phyloP scores from a whole-genome alignment of 2,113 vertebrate species.

The Hassar affinis region DNA sequence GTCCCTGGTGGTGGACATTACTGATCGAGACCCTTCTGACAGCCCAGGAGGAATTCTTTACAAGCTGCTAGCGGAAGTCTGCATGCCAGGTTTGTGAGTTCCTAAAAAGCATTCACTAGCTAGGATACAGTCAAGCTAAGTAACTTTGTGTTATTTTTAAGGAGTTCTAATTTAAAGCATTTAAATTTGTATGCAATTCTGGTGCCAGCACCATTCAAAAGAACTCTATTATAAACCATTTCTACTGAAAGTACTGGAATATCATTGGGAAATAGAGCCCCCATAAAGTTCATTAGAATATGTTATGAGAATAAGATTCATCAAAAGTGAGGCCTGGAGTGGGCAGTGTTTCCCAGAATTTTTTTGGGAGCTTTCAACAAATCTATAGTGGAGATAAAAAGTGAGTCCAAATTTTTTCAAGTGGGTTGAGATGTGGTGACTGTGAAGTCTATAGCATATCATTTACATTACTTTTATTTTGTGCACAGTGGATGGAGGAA shows the following conservation, averaged over 20 bases:
- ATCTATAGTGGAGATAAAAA: too few relatives aligned
- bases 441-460: neutral
- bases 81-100: conserved; percentile 77
- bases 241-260: too few relatives aligned
- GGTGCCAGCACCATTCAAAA: too few relatives aligned
- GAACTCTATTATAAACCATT: too few relatives aligned
- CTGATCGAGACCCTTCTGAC: conserved; percentile 77
- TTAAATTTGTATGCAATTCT: too few relatives aligned
- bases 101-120: neutral
- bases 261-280: too few relatives aligned
- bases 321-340: too few relatives aligned
- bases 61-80: conserved; percentile 77
- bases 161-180: neutral
- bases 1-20: conserved; percentile 77
- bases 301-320: too few relatives aligned
- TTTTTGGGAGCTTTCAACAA: too few relatives aligned
- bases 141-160: neutral
- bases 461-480: neutral
- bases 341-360: too few relatives aligned
- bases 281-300: too few relatives aligned
- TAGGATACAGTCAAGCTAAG: neutral
- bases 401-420: too few relatives aligned
- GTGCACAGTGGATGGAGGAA: neutral
- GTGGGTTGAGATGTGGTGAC: neutral
- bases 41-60: conserved; percentile 79